Evolutionary conservation across 1,140 invertebrate species (phyloP), one percentile per base, ranked within the genome.

Genomic region (Dermatophagoides farinae): DNA sequence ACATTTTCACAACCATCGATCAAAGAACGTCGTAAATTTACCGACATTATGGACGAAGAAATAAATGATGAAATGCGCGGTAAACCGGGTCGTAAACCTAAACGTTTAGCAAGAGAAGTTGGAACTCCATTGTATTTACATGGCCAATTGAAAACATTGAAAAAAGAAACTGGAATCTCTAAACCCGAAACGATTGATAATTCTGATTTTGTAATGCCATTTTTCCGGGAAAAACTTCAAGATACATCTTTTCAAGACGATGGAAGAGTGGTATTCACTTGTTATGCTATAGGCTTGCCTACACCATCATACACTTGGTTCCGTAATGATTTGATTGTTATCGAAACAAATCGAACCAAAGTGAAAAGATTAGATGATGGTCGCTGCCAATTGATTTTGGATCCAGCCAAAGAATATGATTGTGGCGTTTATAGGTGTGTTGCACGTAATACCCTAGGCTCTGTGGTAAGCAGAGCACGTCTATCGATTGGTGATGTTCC

Each of bases 21-120:
- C 65, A 77, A 85, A 25, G 89, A 93, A 73, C 75, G 89, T 60
- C 80, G 89, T 61, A 80, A 87, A 50, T 92, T 93, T 70, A 89
- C 85, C 9, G 89, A 93, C 68, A 80, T 93, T 1, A 91, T 92
- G 88, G 89, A 93, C 70, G 89, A 93, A 70, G 88, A 93, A 74
- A 90, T 92, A 59, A 86, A 90, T 65, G 88, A 91, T 70, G 88
- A 91, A 71, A 77, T 83, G 20, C 82, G 80, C 66, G 82, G 80
- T 9, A 75, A 85, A 14, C 86, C 87, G 64, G 77, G 80, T 67
- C 61, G 61, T 43, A 63, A 64, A 25, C 65, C 66, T 18, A 63
- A 65, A 52, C 76, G 87, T 37, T 71, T 91, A 18, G 77, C 82
- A 44, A 83, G 86, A 64, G 86, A 91, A 72, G 71, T 89, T 12